A percentile compares a stretch with the other conserved stretches of the same genome.
These are phyloP conservation scores for Aporophyla lueneburgensis DNA, from an alignment of 2,888 invertebrate species.

Conservation along the genomic window DNA sequence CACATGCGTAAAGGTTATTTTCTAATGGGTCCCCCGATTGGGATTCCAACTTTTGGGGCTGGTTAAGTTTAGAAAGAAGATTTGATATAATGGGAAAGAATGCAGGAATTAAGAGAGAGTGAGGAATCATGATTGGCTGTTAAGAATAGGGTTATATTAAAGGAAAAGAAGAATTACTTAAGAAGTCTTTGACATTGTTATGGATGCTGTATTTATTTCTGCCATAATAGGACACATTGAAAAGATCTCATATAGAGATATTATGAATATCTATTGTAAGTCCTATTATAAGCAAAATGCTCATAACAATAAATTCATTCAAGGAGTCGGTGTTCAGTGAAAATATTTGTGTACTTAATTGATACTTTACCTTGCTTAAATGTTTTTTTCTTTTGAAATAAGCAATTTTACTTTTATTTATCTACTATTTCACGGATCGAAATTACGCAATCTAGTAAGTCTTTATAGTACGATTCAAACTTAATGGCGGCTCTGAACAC, in stretches of 20 bases:
- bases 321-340: not conserved
- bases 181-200: not conserved
- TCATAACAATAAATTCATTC: not conserved
- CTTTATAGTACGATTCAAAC: too few relatives aligned
- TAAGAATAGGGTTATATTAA: conserved; percentile 17
- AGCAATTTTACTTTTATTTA: too few relatives aligned
- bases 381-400: too few relatives aligned
- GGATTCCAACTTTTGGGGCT: conserved; percentile 5
- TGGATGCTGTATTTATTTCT: not conserved
- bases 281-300: not conserved
- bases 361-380: not conserved
- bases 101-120: conserved; percentile 39
- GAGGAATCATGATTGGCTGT: conserved; percentile 25
- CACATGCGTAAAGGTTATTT: conserved; percentile 58
- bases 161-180: not conserved
- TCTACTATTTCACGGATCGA: too few relatives aligned
- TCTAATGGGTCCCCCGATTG: not conserved
- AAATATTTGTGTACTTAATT: not conserved
- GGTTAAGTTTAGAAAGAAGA: not conserved
- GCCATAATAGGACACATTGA: not conserved
- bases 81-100: conserved; percentile 16
- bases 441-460: too few relatives aligned
- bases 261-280: not conserved
- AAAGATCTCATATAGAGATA: not conserved
- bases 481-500: too few relatives aligned